Conservation (phyloP, 2,113 vertebrate species). For the Nematolebias whitei region DNA sequence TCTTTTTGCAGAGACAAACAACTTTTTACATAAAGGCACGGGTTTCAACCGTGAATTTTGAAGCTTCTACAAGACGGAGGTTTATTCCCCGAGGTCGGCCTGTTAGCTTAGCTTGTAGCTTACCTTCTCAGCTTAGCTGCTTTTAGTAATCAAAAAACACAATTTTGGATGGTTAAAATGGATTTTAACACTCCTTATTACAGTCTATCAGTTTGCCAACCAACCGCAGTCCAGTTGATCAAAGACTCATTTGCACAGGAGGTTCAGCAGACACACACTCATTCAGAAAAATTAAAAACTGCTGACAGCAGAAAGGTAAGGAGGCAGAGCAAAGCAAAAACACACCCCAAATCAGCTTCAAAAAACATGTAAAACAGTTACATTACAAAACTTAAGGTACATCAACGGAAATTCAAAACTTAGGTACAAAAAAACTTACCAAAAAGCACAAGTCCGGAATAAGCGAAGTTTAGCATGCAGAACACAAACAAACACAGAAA, state of each 20-base stretch:
- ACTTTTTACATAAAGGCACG: too few relatives aligned
- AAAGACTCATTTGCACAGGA: slow-evolving; percentile 2
- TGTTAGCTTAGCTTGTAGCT: too few relatives aligned
- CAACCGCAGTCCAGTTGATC: slow-evolving; percentile 11
- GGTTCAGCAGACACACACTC: slow-evolving; percentile 44
- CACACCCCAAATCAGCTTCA: slow-evolving; percentile 44
- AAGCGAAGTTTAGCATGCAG: slow-evolving; percentile 99
- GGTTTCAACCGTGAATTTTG: too few relatives aligned
- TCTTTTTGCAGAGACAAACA: too few relatives aligned
- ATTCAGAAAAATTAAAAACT: slow-evolving; percentile 32
- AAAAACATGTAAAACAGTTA: slow-evolving; percentile 38
- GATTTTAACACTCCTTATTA: slow-evolving; percentile 34
- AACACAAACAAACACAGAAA: slow-evolving; percentile 87
- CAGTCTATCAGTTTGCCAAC: slow-evolving; percentile 29
- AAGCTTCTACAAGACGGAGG: too few relatives aligned
- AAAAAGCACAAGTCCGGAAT: slow-evolving; percentile 99
- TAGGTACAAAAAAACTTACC: slow-evolving; percentile 89
- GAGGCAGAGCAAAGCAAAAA: slow-evolving; percentile 61
- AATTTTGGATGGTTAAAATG: too few relatives aligned
- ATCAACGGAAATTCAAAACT: slow-evolving; percentile 47
- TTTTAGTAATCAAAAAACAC: too few relatives aligned
- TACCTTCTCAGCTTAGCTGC: too few relatives aligned
- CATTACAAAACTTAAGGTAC: slow-evolving; percentile 58
- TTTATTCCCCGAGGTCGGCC: too few relatives aligned
- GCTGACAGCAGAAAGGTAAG: slow-evolving; percentile 5